Evolutionary conservation across 1,140 invertebrate genomes (phyloP), one percentile per base, ranked within the genome.

Genomic region (Asbolus verrucosus): DNA sequence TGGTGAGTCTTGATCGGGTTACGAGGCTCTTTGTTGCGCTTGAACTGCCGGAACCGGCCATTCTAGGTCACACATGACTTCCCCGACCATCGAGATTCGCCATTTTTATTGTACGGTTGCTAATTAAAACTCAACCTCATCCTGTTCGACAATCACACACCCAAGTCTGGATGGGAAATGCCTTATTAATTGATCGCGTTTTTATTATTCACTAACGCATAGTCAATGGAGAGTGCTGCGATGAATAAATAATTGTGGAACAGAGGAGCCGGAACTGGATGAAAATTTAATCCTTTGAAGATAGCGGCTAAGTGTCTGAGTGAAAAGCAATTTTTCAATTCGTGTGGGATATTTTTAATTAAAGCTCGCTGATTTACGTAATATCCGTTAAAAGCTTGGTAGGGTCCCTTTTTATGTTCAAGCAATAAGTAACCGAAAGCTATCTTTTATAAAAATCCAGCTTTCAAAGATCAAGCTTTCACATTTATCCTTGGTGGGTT

Each of bases 41-140:
- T 18, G 39, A 31, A 54, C 65, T 67, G 36, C 65, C 65, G 65
- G 65, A 67, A 67, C 65, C 65, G 65, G 50, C 65, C 65, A 67
- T 67, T 59, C 46, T 50, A 31, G 65, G 65, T 67, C 65, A 67
- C 65, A 67, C 65, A 67, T 60, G 65, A 67, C 65, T 67, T 67
- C 65, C 19, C 18, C 19, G 14, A 15, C 59, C 31, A 36, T 62
- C 31, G 14, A 60, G 54, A 62, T 54, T 54, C 18, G 46, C 46
- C 46, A 54, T 54, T 54, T 54, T 54, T 21, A 6, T 54, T 54
- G 24, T 27, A 54, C 21, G 21, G 46, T 14, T 11, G n/a, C 21
- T 54, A 54, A 54, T 54, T 54, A 54, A 54, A 54, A 54, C 19
- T 11, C 46, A 54, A 31, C 46, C 19, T 21, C 39, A 16, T 43